Evolutionary conservation across 2,113 vertebrate species (phyloP).

Genomic region (Cephalophus harveyi): DNA sequence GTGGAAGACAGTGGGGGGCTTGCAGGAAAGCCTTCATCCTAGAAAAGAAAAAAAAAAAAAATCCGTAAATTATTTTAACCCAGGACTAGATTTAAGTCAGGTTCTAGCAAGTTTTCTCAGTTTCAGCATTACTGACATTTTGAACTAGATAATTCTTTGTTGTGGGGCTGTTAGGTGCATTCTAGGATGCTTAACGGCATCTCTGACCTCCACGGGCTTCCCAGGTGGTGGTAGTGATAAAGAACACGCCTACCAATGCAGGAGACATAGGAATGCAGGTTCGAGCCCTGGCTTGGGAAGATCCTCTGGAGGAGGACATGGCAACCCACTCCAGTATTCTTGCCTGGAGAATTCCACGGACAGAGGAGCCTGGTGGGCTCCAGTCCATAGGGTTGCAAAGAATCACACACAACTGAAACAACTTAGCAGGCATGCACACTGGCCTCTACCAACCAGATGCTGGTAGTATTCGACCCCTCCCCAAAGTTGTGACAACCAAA

Average conservation of each 20-base stretch:
- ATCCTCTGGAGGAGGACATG: background rate
- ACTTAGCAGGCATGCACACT: background rate
- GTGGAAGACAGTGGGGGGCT: background rate
- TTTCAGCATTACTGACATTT: background rate
- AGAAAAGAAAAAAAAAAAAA: background rate
- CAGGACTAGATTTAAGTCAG: background rate
- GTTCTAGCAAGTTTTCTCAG: background rate
- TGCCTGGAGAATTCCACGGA: background rate
- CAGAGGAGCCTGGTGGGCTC: background rate
- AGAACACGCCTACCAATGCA: background rate
- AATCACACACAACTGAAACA: background rate
- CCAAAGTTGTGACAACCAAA: background rate
- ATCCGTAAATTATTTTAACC: background rate
- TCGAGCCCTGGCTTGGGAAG: background rate
- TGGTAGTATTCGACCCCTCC: background rate
- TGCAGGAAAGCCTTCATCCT: background rate
- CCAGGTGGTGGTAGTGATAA: background rate
- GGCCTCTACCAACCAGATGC: background rate
- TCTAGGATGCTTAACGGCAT: background rate
- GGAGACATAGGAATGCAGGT: background rate
- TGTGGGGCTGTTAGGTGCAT: background rate
- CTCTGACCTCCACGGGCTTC: background rate
- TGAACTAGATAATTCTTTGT: background rate
- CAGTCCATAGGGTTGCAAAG: background rate
- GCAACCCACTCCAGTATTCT: background rate